phyloP scores from a whole-genome alignment of 1,140 invertebrate genomes.

The Trissolcus basalis region DNA sequence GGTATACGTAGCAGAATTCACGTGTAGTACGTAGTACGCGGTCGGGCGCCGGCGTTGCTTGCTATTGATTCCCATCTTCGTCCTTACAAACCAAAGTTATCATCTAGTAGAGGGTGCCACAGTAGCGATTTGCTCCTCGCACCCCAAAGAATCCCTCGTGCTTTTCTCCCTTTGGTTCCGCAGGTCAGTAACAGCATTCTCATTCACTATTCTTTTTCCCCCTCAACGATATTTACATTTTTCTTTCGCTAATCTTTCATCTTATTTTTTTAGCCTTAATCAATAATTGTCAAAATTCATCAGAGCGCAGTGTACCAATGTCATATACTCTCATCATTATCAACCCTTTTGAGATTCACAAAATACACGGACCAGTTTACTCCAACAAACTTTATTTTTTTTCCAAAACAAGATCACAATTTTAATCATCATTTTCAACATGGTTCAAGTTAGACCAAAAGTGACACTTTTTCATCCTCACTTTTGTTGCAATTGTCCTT shows the following conservation, averaged over 20 bases:
- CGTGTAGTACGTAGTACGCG: constrained; percentile 53
- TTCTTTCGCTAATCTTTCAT: not conserved
- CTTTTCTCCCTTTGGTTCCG: constrained; percentile 66
- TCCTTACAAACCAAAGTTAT: constrained; percentile 66
- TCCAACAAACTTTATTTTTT: too few species aligned
- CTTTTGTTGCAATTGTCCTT: too few species aligned
- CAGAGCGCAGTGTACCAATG: constrained; percentile 17
- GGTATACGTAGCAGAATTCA: constrained; percentile 36
- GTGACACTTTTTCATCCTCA: too few species aligned
- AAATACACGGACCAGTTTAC: not conserved
- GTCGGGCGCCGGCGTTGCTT: constrained; percentile 69
- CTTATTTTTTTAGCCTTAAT: not conserved
- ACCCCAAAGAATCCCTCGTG: constrained; percentile 67
- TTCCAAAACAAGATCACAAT: too few species aligned
- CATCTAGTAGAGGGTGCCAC: constrained; percentile 71
- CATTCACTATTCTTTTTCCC: not conserved
- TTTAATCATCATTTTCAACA: too few species aligned
- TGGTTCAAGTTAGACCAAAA: too few species aligned
- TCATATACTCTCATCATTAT: not conserved
- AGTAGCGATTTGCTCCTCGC: constrained; percentile 68
- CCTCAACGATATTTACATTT: not conserved
- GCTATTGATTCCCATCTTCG: constrained; percentile 68
- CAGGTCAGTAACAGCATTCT: constrained; percentile 66
- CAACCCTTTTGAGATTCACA: not conserved
- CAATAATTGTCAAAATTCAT: constrained; percentile 7